phyloP scores from a whole-genome alignment of 2,888 invertebrate species.

The Portevinia maculata region DNA sequence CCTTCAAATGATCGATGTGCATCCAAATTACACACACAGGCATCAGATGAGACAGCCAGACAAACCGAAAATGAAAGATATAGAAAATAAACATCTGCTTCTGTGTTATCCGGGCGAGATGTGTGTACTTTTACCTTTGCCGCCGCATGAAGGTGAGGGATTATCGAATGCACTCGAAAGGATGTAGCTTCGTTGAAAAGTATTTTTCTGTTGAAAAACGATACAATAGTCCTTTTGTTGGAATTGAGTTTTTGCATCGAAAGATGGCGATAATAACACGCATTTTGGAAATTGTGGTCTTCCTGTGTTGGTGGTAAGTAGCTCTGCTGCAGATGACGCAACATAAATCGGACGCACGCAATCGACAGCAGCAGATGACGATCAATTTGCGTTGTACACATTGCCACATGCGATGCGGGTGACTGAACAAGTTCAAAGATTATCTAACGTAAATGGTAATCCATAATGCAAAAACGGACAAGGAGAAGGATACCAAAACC shows the following conservation, averaged over 20 bases:
- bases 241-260: conserved; percentile 19
- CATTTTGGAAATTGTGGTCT: conserved; percentile 69
- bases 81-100: conserved; percentile 66
- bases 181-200: conserved; percentile 36
- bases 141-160: conserved; percentile 60
- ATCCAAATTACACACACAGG: conserved; percentile 65
- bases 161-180: conserved; percentile 69
- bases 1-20: conserved; percentile 70
- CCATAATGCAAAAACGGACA: not conserved
- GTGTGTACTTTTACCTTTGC: conserved; percentile 50
- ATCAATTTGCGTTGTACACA: conserved; percentile 47
- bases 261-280: conserved; percentile 65
- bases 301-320: conserved; percentile 38
- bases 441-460: conserved; percentile 46
- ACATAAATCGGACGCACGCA: conserved; percentile 60
- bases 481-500: conserved; percentile 18
- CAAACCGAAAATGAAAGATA: conserved; percentile 48
- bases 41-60: conserved; percentile 10
- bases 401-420: conserved; percentile 73
- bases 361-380: conserved; percentile 68
- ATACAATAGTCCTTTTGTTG: conserved; percentile 68
- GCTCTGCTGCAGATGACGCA: conserved; percentile 68
- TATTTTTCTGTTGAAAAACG: conserved; percentile 61
- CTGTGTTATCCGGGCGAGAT: conserved; percentile 59
- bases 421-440: conserved; percentile 42